Evolutionary conservation across 2,797 vertebrate species (phyloP).

Genomic region (Chaenodraco wilsoni): DNA sequence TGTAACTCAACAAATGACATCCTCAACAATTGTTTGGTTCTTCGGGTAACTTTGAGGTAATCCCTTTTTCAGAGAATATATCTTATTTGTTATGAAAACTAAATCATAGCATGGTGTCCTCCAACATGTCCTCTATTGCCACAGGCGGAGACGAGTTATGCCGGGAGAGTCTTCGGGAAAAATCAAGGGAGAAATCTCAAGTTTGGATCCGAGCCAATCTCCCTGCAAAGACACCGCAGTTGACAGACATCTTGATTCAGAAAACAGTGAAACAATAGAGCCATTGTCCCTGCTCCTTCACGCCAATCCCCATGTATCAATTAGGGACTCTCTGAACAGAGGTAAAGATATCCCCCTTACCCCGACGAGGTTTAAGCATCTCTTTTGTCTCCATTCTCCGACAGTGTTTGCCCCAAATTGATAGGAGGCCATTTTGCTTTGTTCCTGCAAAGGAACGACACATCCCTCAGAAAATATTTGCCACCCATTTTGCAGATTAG

Average conservation of each 20-base stretch:
- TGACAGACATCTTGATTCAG: constrained; percentile 69
- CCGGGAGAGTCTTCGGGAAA: neutral
- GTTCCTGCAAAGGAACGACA: constrained; percentile 66
- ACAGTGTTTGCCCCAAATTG: constrained; percentile 73
- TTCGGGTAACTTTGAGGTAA: neutral
- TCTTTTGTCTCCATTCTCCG: constrained; percentile 72
- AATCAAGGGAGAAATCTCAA: constrained; percentile 45
- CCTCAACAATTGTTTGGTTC: neutral
- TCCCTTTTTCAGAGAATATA: neutral
- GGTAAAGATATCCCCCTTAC: constrained; percentile 66
- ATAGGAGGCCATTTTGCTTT: constrained; percentile 72
- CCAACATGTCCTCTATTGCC: neutral
- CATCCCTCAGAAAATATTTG: constrained; percentile 65
- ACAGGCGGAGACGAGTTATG: neutral
- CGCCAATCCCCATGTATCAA: constrained; percentile 66
- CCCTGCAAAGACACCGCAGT: constrained; percentile 49
- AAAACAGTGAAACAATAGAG: constrained; percentile 71
- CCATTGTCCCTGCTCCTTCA: constrained; percentile 74
- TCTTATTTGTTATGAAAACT: neutral
- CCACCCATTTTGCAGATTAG: constrained; percentile 75
- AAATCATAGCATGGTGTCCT: neutral
- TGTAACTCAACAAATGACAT: neutral
- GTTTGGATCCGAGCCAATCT: constrained; percentile 58
- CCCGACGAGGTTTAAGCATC: constrained; percentile 51
- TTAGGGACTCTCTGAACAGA: constrained; percentile 63